These are phyloP conservation scores for Canis aureus DNA, from an alignment of 2,113 vertebrate species.

Conservation along the genomic window DNA sequence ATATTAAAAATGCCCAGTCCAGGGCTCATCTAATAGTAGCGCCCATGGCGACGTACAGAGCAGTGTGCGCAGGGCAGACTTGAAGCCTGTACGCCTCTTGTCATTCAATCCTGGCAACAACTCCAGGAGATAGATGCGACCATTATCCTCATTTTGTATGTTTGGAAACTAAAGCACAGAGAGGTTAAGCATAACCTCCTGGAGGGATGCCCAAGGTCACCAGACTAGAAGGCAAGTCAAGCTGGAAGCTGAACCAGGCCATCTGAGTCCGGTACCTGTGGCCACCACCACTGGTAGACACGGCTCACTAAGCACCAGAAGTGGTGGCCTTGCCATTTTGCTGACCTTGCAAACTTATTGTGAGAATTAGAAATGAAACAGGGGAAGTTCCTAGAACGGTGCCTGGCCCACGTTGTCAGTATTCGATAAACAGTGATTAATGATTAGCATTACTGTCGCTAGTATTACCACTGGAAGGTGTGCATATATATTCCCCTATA, in stretches of 20 bases:
- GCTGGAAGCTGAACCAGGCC: background rate
- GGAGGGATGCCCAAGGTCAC: background rate
- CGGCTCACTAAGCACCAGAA: background rate
- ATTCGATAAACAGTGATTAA: background rate
- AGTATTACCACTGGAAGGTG: too few species aligned
- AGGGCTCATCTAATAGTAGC: background rate
- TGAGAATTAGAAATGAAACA: background rate
- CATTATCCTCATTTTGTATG: background rate
- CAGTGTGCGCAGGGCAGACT: fast-evolving
- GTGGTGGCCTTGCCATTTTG: background rate
- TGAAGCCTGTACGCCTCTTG: background rate
- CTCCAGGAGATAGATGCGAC: background rate
- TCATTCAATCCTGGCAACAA: background rate
- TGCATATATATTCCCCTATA: background rate
- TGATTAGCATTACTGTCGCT: background rate
- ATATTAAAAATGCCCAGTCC: background rate
- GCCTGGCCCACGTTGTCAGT: background rate
- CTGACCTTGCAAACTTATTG: background rate
- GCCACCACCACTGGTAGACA: background rate
- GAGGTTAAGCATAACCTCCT: too few species aligned
- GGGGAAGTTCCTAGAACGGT: fast-evolving
- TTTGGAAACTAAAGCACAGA: background rate
- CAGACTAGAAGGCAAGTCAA: background rate
- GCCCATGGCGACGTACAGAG: background rate
- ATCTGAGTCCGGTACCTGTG: background rate